Evolutionary conservation across 2,113 vertebrate species (phyloP).

Genomic region (Piprites chloris): DNA sequence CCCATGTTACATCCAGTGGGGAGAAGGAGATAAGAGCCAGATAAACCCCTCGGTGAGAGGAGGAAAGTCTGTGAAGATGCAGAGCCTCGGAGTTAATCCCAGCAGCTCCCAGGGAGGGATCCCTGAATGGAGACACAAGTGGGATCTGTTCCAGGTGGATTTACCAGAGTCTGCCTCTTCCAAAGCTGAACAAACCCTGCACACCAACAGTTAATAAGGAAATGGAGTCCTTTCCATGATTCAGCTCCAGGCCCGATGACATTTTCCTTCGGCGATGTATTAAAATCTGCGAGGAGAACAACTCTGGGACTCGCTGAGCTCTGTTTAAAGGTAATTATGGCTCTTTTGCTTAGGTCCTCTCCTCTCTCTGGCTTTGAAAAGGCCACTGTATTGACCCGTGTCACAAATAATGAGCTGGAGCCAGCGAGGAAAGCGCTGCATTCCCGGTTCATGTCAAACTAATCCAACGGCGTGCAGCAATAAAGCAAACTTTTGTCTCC

Average conservation of each 20-base stretch:
- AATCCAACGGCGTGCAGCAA: background rate
- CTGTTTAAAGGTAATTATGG: conserved; percentile 5
- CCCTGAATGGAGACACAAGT: background rate
- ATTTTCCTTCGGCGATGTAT: conserved; percentile 2
- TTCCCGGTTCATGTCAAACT: background rate
- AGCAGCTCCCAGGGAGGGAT: background rate
- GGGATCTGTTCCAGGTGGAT: background rate
- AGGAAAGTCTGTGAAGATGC: background rate
- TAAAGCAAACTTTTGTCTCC: background rate
- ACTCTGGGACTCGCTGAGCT: conserved; percentile 2
- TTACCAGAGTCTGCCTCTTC: background rate
- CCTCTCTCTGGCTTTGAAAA: background rate
- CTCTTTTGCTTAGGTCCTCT: background rate
- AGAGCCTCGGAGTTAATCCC: background rate
- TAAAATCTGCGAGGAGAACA: conserved; percentile 32
- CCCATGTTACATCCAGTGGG: background rate
- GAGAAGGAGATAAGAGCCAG: background rate
- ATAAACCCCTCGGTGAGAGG: background rate
- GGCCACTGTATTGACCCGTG: background rate
- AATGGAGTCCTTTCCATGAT: background rate
- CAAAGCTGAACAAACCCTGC: background rate
- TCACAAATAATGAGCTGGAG: background rate
- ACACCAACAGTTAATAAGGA: background rate
- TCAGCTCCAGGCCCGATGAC: background rate
- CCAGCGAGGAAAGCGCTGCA: background rate